Evolutionary conservation across 2,888 invertebrate species (phyloP).

Genomic region (Phortica okadai): DNA sequence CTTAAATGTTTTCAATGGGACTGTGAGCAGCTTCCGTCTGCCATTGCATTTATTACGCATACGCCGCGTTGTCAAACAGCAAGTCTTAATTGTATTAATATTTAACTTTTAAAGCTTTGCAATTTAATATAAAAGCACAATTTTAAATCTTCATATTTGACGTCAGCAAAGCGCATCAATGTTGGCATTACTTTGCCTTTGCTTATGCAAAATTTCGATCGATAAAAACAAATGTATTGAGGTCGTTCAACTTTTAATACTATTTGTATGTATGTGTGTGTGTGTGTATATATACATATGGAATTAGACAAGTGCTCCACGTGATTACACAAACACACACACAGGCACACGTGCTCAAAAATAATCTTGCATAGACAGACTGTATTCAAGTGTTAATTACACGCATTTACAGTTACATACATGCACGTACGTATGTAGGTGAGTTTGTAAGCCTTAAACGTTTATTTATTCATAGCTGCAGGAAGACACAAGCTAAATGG

Average conservation of each 20-base stretch:
- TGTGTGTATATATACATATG: conserved; percentile 52
- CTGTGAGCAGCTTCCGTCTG: too few relatives aligned
- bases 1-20: neutral
- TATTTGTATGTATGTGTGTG: conserved; percentile 28
- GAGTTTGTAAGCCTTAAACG: neutral
- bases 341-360: conserved; percentile 13
- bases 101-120: neutral
- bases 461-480: neutral
- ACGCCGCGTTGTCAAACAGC: neutral
- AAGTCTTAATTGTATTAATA: neutral
- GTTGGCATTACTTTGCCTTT: neutral
- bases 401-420: conserved; percentile 53
- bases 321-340: conserved; percentile 43
- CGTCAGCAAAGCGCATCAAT: neutral
- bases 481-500: conserved; percentile 3
- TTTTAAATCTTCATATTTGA: conserved; percentile 7
- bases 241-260: conserved; percentile 23
- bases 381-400: conserved; percentile 70
- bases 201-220: neutral
- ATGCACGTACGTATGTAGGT: conserved; percentile 44
- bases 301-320: conserved; percentile 34
- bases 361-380: neutral
- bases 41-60: neutral
- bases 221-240: conserved; percentile 17
- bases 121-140: neutral